These are phyloP conservation scores for Didymodactylos carnosus DNA, from an alignment of 2,888 invertebrate species.

Conservation along the genomic window DNA sequence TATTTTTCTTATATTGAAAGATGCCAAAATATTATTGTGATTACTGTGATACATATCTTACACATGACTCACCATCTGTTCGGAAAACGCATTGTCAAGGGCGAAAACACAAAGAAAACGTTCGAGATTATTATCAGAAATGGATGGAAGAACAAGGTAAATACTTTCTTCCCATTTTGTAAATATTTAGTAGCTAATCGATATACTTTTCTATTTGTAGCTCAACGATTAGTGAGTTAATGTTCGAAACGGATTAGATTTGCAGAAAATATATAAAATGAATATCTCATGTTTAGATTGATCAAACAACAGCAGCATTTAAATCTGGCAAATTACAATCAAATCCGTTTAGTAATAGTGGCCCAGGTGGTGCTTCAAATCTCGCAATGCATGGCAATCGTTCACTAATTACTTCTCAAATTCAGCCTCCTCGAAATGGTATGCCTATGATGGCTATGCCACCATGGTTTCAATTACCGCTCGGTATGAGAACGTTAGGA, in stretches of 20 bases:
- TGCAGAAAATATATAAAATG: too few relatives aligned
- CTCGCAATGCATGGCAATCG: neutral
- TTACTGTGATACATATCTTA: conserved; percentile 95
- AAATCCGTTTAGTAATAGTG: conserved; percentile 5
- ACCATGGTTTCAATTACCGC: neutral
- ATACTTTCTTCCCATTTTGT: too few relatives aligned
- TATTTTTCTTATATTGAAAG: too few relatives aligned
- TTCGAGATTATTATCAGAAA: conserved; percentile 94
- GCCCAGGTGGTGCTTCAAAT: neutral
- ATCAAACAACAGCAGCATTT: conserved; percentile 9
- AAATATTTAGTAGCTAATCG: too few relatives aligned
- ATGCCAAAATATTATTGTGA: conserved; percentile 66
- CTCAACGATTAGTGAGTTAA: too few relatives aligned
- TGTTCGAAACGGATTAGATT: too few relatives aligned
- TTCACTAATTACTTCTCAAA: too few relatives aligned
- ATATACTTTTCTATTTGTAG: too few relatives aligned
- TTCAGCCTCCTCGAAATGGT: neutral
- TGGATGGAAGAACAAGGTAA: conserved; percentile 99
- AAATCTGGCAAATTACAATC: conserved; percentile 11
- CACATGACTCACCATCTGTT: conserved; percentile 62
- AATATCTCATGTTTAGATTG: neutral
- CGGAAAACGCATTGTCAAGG: conserved; percentile 97
- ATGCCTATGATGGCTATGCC: neutral
- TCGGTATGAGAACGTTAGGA: neutral
- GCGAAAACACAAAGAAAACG: conserved; percentile 96